These are phyloP conservation scores for Emys orbicularis DNA, from an alignment of 2,797 vertebrate species.

Conservation along the genomic window DNA sequence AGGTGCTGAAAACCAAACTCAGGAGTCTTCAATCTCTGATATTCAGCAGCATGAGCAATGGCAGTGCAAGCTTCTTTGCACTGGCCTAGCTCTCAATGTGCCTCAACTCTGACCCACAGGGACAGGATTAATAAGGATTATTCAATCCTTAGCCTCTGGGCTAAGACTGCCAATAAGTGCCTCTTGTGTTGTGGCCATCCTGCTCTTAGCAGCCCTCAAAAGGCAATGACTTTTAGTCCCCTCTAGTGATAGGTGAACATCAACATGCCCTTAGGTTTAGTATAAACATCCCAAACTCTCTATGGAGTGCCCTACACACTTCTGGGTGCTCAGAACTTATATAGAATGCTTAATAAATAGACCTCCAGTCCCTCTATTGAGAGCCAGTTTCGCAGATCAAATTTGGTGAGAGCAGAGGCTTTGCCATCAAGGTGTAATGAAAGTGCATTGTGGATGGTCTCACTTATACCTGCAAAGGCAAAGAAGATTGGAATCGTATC, in stretches of 20 bases:
- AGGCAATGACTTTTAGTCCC: background rate
- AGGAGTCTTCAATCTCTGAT: background rate
- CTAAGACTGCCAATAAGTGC: background rate
- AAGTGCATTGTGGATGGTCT: background rate
- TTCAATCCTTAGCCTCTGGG: background rate
- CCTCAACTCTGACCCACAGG: background rate
- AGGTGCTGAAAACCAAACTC: background rate
- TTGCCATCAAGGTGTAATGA: background rate
- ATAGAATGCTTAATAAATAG: background rate
- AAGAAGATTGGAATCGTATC: background rate
- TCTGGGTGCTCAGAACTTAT: background rate
- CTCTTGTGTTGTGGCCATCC: background rate
- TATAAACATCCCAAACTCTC: background rate
- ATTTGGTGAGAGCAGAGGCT: background rate
- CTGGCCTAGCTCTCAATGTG: fast-evolving
- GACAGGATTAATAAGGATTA: background rate
- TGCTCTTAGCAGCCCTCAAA: background rate
- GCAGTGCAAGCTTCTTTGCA: background rate
- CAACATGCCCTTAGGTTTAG: fast-evolving
- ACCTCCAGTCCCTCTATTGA: background rate
- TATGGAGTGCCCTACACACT: background rate
- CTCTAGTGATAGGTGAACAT: background rate
- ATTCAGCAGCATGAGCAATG: background rate
- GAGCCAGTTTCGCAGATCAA: background rate
- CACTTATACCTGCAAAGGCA: conserved; percentile 2